Evolutionary conservation across 2,888 invertebrate genomes (phyloP), one percentile per base, ranked within the genome.

Genomic region (Melieria omissa): DNA sequence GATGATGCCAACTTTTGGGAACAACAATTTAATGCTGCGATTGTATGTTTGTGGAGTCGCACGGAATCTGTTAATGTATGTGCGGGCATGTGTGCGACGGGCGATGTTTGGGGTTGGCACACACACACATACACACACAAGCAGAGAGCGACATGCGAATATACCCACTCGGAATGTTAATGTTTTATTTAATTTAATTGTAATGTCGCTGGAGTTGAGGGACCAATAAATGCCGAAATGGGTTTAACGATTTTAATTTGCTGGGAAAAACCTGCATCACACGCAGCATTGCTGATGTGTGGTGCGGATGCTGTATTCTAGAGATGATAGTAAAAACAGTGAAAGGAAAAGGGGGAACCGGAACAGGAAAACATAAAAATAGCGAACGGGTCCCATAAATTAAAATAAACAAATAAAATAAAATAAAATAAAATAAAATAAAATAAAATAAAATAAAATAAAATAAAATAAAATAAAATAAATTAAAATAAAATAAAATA

Each of bases 181-280:
- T 76, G 76, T 74, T 73, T 71, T 74, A 77, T 75, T 75, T 77
- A 77, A 77, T 77, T 77, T 74, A 76, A 77, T 76, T 75, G 75
- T 75, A 67, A 75, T 73, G 65, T 63, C 44, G 70, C 70, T 45
- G 71, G 65, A 62, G 69, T 68, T 67, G 70, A 65, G 74, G 74
- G 73, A 74, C 60, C 72, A 64, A 74, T 74, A 73, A 75, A 75
- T 74, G 71, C 69, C 74, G 65, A 76, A 77, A 73, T 76, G 72
- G 75, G 75, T 73, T 76, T 69, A 68, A 73, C 74, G 72, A 70
- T 77, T 77, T 74, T 75, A 77, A 77, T 76, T 77, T 76, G 68
- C 64, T 74, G 77, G 77, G 75, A 73, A 76, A 65, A 75, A 67
- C 73, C 3, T 29, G 29, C 29, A 29, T 2, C 29, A 29, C 29